Percentiles rank a stretch among this genome's conserved stretches.
Conservation (phyloP, 1,140 invertebrate genomes). For the Arctopsyche grandis region DNA sequence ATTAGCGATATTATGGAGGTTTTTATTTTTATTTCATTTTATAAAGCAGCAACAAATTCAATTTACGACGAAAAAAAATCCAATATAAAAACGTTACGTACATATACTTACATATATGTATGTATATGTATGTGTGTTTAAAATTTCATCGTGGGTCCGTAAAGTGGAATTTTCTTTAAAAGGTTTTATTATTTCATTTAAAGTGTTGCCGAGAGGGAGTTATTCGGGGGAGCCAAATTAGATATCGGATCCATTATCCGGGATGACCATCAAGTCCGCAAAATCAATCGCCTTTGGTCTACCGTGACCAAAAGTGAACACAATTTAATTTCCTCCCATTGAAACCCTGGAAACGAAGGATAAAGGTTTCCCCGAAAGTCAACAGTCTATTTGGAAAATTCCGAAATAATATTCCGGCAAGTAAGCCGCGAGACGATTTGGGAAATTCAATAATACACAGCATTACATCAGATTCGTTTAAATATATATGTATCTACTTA, state of each 20-base stretch:
- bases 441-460: too few relatives aligned
- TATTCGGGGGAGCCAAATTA: constrained; percentile 45
- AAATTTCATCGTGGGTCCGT: too few relatives aligned
- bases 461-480: too few relatives aligned
- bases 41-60: too few relatives aligned
- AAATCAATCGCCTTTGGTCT: constrained; percentile 47
- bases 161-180: background rate
- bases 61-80: too few relatives aligned
- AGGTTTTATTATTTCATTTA: constrained; percentile 20
- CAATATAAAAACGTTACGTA: background rate
- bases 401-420: too few relatives aligned
- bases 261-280: constrained; percentile 37
- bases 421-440: too few relatives aligned
- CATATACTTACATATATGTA: background rate
- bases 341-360: background rate
- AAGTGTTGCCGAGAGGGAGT: constrained; percentile 19
- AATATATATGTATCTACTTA: too few relatives aligned
- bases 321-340: constrained; percentile 42
- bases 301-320: constrained; percentile 37
- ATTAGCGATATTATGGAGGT: too few relatives aligned
- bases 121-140: background rate
- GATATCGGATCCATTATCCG: constrained; percentile 53
- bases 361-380: background rate
- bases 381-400: too few relatives aligned
- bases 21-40: too few relatives aligned